Evolutionary conservation across 2,888 invertebrate species (phyloP).

Genomic region (Rapana venosa): DNA sequence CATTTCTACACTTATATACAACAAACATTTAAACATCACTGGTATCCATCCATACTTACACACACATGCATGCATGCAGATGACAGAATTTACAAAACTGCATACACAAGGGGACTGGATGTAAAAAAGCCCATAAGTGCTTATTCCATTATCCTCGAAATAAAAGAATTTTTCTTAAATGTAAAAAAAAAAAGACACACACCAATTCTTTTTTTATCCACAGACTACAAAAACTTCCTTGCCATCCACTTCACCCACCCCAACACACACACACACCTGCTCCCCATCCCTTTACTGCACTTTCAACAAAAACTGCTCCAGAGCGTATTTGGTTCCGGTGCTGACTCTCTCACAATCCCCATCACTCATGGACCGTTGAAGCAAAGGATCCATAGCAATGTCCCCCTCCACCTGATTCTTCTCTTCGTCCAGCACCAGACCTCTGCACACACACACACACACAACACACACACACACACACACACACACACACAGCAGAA

Average conservation of each 20-base stretch:
- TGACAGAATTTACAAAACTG: no score
- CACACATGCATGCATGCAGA: no score
- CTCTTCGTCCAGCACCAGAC: slow-evolving; percentile 15
- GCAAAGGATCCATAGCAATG: slow-evolving; percentile 24
- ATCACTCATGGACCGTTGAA: neutral
- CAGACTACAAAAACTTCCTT: no score
- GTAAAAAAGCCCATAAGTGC: no score
- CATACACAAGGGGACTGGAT: no score
- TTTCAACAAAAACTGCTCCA: slow-evolving; percentile 34
- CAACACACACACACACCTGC: no score
- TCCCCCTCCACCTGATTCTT: slow-evolving; percentile 29
- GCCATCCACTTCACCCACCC: no score
- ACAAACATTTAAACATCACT: no score
- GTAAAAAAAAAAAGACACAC: no score
- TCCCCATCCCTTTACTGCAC: neutral
- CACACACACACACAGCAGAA: neutral
- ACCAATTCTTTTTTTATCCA: neutral
- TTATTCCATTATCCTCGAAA: no score
- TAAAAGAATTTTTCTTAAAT: no score
- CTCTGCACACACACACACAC: slow-evolving; percentile 7
- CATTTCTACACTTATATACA: neutral
- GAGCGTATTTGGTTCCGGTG: slow-evolving; percentile 43
- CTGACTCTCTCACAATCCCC: slow-evolving; percentile 36
- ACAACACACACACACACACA: neutral
- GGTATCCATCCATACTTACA: no score